A percentile compares a stretch with the other conserved stretches of the same genome.
phyloP scores from a whole-genome alignment of 2,888 invertebrate species.

The Mythimna vitellina region DNA sequence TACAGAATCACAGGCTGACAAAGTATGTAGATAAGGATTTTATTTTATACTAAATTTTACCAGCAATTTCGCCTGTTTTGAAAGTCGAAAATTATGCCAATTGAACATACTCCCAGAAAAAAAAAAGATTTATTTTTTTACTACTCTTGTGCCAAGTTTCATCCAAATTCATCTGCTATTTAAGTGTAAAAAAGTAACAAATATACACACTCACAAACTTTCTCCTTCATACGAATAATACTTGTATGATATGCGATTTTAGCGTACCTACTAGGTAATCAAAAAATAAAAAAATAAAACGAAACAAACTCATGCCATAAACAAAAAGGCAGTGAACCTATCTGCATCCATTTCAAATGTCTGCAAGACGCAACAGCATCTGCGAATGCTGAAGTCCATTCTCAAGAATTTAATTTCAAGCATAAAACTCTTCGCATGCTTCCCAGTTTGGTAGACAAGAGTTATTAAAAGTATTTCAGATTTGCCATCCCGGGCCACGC shows the following conservation, averaged over 20 bases:
- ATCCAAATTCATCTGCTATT: no score
- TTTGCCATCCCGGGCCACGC: constrained; percentile 62
- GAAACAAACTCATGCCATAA: not conserved
- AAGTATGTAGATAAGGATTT: not conserved
- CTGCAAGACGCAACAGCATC: not conserved
- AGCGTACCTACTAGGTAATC: no score
- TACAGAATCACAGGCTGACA: not conserved
- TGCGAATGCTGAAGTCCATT: constrained; percentile 52
- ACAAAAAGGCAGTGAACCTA: not conserved
- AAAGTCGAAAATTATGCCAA: no score
- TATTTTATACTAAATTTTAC: not conserved
- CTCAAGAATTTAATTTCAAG: constrained; percentile 71
- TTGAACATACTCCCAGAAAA: no score
- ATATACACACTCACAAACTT: no score
- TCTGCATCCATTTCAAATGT: not conserved
- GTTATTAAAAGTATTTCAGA: constrained; percentile 82
- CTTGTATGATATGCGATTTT: no score
- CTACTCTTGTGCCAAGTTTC: no score
- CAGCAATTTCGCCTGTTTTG: no score
- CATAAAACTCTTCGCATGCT: constrained; percentile 46
- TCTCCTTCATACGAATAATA: no score
- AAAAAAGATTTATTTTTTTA: no score
- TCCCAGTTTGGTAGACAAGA: constrained; percentile 68
- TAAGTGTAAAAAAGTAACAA: no score
- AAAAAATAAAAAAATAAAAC: no score